Evolutionary conservation across 1,140 invertebrate species (phyloP), one percentile per base, ranked within the genome.

Genomic region (Acromyrmex charruanus): DNA sequence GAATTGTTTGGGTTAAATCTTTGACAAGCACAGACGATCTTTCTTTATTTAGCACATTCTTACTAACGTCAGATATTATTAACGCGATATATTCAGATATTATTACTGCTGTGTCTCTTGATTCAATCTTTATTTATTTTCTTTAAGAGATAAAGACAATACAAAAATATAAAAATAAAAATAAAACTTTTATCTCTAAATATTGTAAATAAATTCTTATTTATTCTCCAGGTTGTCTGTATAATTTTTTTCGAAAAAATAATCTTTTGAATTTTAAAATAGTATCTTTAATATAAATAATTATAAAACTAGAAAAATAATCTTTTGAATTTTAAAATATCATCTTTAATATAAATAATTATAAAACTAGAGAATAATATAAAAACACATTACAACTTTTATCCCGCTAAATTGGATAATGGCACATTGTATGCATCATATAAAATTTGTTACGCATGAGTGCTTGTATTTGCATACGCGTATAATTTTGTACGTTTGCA

Each of bases 391-490:
- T 65, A 31, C 28, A 35, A 65, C 2, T 35, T 65, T 65, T 9
- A 16, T 31, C 0, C 16, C 7, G 28, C 6, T 58, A 31, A 12
- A 63, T 63, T 66, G 18, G 7, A n/a, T 21, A 59, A 59, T 12
- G 35, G 28, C 28, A 66, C 7, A 39, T 6, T 9, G 2, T 39
- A 31, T 31, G 21, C 12, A 14, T 55, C 10, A 14, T 12, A 55
- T 68, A 58, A 69, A 81, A n/a, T 81, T 68, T 2, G 25, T 77
- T 49, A 77, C 6, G 14, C 35, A 21, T n/a, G 25, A 51, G 10
- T 18, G 4, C 2, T 28, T 49, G 39, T 77, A 5, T 35, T 16
- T 31, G 3, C 39, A 21, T n/a, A 25, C 7, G 12, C 44, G 39
- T 69, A 25, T 35, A 31, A n/a, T 5, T 39, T 21, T 10, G 12